phyloP scores from a whole-genome alignment of 2,113 vertebrate genomes.

The Tinamus guttatus region DNA sequence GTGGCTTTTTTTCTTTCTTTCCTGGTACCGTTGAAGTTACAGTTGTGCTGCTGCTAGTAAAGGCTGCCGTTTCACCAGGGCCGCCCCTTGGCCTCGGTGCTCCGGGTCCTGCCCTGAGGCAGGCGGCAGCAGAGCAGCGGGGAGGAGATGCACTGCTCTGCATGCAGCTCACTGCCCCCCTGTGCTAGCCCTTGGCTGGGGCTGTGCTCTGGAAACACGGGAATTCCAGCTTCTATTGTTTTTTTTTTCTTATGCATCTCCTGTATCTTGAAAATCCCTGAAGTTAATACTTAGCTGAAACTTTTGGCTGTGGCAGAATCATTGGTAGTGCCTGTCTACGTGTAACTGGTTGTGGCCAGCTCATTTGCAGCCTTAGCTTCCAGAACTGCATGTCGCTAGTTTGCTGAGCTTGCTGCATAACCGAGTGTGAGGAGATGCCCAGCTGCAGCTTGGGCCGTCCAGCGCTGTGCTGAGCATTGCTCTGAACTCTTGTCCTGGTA shows the following conservation, averaged over 20 bases:
- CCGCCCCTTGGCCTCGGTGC: fast-evolving
- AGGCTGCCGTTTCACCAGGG: neutral
- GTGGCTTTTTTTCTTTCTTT: neutral
- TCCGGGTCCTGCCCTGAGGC: neutral
- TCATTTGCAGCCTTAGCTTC: neutral
- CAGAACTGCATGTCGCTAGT: fast-evolving
- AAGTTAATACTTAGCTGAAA: neutral
- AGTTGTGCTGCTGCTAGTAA: neutral
- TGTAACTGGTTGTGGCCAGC: neutral
- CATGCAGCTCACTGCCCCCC: fast-evolving
- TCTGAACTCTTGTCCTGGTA: neutral
- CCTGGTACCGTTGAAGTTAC: neutral
- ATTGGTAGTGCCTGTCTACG: neutral
- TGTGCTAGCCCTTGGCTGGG: neutral
- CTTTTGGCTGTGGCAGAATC: neutral
- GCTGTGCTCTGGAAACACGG: neutral
- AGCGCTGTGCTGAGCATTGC: neutral
- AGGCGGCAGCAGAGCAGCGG: neutral
- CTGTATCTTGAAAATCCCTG: neutral
- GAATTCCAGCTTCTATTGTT: neutral
- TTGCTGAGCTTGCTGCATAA: neutral
- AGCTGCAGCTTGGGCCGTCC: neutral
- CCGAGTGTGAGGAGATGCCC: neutral
- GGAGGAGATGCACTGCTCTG: no score
- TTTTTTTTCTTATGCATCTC: neutral